Evolutionary conservation across 2,797 vertebrate species (phyloP), one percentile per base, ranked within the genome.

Genomic region (Melanogrammus aeglefinus): DNA sequence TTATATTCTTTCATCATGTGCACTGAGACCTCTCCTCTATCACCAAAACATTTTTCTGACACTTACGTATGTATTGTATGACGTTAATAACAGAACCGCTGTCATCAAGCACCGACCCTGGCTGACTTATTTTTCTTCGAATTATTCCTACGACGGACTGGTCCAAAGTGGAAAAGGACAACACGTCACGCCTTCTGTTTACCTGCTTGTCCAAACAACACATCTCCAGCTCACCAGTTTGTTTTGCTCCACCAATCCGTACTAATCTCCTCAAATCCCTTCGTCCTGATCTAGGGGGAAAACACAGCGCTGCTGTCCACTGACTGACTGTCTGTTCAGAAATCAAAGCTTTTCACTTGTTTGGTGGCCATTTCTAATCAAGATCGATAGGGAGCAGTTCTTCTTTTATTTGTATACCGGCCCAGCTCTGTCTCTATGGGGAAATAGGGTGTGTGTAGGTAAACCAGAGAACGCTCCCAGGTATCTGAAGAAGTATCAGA

Each of bases 261-360:
- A 57, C 73, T 80, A 86, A 89, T 83, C 84, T 79, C 80, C 83
- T 81, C 38, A 86, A 86, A 87, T 88, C 78, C 84, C 76, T 79
- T 79, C 47, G 78, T 84, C 83, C 75, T 74, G 33, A 69, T 86
- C 82, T 29, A 63, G 0, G 13, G 75, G 76, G 77, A 81, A 79
- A 75, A 73, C 71, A 82, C 33, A 35, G 18, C 77, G 47, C 38
- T 79, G 74, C 75, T 82, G 18, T 76, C 74, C 27, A 16, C 66
- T n/a, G n/a, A 70, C 7, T 29, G 47, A 57, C 5, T 16, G 44
- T 47, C 44, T 12, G 44, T 47, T 47, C 13, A 2, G 44, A 47
- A 47, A 47, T 69, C n/a, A 24, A 5, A 7, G 27, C 24, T 57
- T 57, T 57, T 57, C 14, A 7, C 66, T 31, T 5, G 7, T n/a